Conservation (phyloP, 2,888 invertebrate genomes). For the Torymus texanus region DNA sequence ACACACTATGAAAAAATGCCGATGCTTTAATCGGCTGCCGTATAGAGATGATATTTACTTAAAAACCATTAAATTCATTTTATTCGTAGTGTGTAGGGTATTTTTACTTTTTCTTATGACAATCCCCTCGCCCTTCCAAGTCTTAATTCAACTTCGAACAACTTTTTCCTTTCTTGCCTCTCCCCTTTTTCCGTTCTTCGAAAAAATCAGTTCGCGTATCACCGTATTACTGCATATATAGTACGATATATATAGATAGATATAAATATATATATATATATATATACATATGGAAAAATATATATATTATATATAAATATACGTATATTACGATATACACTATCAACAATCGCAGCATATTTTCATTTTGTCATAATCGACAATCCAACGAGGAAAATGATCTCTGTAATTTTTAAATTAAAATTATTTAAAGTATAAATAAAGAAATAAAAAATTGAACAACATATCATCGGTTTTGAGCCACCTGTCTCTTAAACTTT, state of each 20-base stretch:
- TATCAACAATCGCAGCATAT: constrained; percentile 63
- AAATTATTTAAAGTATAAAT: constrained; percentile 71
- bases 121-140: constrained; percentile 40
- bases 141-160: constrained; percentile 41
- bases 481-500: constrained; percentile 58
- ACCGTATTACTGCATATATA: constrained; percentile 54
- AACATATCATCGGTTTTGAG: constrained; percentile 69
- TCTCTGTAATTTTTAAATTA: constrained; percentile 75
- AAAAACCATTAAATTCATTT: constrained; percentile 53
- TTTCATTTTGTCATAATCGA: constrained; percentile 70
- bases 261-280: too few relatives aligned
- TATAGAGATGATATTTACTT: constrained; percentile 65
- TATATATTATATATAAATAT: constrained; percentile 52
- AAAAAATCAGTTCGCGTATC: constrained; percentile 54
- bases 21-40: constrained; percentile 61
- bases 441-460: constrained; percentile 61
- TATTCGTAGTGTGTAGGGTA: constrained; percentile 55
- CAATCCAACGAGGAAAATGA: constrained; percentile 72
- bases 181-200: constrained; percentile 51
- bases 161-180: constrained; percentile 47
- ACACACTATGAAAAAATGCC: too few relatives aligned
- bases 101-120: constrained; percentile 60
- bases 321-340: constrained; percentile 52
- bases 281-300: too few relatives aligned
- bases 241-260: constrained; percentile 51